phyloP scores from a whole-genome alignment of 2,888 invertebrate species.

The Glaucopsyche alexis region DNA sequence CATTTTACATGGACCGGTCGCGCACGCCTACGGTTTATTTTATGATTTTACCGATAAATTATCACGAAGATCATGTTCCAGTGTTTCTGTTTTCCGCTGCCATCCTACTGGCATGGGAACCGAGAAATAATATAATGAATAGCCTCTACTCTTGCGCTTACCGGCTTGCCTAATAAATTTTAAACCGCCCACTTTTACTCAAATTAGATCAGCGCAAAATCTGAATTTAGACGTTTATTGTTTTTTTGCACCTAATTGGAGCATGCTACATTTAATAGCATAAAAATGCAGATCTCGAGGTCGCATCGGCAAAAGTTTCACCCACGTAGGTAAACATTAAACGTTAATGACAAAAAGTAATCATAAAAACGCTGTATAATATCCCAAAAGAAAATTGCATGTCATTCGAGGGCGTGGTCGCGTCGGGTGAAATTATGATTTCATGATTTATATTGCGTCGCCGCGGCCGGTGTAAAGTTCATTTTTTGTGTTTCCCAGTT shows the following conservation, averaged over 20 bases:
- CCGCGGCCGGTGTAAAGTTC: conserved; percentile 51
- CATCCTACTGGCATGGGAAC: conserved; percentile 63
- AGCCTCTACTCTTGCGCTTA: conserved; percentile 33
- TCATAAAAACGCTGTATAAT: conserved; percentile 67
- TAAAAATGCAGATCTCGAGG: conserved; percentile 49
- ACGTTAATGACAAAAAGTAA: conserved; percentile 63
- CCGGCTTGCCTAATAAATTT: conserved; percentile 13
- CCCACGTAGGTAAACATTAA: conserved; percentile 46
- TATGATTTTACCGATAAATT: conserved; percentile 66
- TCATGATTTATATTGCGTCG: conserved; percentile 67
- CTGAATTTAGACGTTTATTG: conserved; percentile 3
- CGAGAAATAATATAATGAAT: conserved; percentile 38
- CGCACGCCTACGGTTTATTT: conserved; percentile 61
- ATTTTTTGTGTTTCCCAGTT: conserved; percentile 57
- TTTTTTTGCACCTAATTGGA: conserved; percentile 19
- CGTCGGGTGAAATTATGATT: conserved; percentile 62
- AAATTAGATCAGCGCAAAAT: background rate
- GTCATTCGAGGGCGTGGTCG: conserved; percentile 67
- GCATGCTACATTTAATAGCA: conserved; percentile 36
- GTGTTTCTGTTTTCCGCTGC: conserved; percentile 58
- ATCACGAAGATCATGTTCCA: conserved; percentile 72
- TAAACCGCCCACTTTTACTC: conserved; percentile 18
- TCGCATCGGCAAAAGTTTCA: conserved; percentile 57
- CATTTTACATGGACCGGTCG: conserved; percentile 55
- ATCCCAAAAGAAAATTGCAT: conserved; percentile 67